Percentiles rank a stretch among this genome's conserved stretches.
These are phyloP conservation scores for Helicoverpa assulta DNA, from an alignment of 2,888 invertebrate genomes.

Conservation along the genomic window DNA sequence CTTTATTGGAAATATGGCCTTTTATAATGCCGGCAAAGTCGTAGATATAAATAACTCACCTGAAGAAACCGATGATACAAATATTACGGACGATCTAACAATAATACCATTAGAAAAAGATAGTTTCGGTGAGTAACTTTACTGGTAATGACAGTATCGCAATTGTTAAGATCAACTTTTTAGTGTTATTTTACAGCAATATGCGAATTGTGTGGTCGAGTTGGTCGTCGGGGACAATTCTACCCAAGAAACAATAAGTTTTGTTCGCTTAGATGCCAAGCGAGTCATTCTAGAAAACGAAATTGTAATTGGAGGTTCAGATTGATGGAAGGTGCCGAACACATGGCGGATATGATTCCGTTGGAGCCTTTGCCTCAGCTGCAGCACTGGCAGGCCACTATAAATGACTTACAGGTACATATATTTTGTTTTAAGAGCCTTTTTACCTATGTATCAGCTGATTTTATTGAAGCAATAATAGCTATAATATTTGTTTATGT, in stretches of 20 bases:
- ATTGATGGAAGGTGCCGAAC: conserved; percentile 86
- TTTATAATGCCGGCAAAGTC: conserved; percentile 76
- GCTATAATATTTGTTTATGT: not conserved
- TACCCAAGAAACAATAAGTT: conserved; percentile 82
- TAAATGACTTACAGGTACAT: conserved; percentile 82
- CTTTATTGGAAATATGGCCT: conserved; percentile 81
- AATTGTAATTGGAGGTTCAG: conserved; percentile 83
- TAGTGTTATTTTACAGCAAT: conserved; percentile 74
- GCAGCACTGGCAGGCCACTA: conserved; percentile 84
- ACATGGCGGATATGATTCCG: conserved; percentile 87
- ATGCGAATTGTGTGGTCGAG: conserved; percentile 86
- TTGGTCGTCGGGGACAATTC: conserved; percentile 83
- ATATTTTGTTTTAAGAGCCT: not conserved
- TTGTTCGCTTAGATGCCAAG: conserved; percentile 83
- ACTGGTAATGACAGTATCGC: conserved; percentile 3
- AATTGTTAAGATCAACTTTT: conserved; percentile 23
- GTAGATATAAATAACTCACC: conserved; percentile 68
- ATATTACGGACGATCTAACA: conserved; percentile 92
- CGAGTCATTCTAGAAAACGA: conserved; percentile 72
- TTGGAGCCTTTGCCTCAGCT: conserved; percentile 87
- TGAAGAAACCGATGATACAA: conserved; percentile 74
- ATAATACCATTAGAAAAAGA: conserved; percentile 97
- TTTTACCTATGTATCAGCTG: conserved; percentile 16
- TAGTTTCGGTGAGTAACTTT: conserved; percentile 93
- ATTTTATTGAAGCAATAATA: not conserved